Evolutionary conservation across 53 echinoderm and acorn worm genomes (phyloP), one percentile per base, ranked within the genome.

Genomic region (Temnopleurus reevesii): DNA sequence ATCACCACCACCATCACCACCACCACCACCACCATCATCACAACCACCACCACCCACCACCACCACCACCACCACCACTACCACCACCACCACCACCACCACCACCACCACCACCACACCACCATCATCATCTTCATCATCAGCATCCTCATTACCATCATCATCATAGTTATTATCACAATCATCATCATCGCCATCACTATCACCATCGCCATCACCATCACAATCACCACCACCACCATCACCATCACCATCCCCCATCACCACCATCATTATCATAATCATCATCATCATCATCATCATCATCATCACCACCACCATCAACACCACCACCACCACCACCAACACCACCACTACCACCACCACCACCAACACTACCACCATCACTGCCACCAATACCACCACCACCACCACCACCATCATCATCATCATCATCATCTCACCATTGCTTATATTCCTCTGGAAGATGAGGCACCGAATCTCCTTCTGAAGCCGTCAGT

Each of bases 401-500:
- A 38, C 21, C 6, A 19, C 0, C 15, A 21, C 45, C 49, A 79
- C 28, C 49, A 29, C n/a, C 21, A 38, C 21, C 6, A 19, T 2
- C 15, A 21, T 23, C 49, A 79, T 49, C 49, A 29, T n/a, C n/a
- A n/a, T n/a, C n/a, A n/a, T n/a, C n/a, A 2, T 5, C 76, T 93
- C 83, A 93, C 93, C 93, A 93, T 27, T 43, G 59, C 46, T 87
- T 90, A 41, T 90, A 86, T 63, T 82, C 93, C 49, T 93, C 90
- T 7, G 88, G 89, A 17, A 93, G 89, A 25, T 89, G 81, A 57
- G 93, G 93, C 25, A 80, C 77, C 2, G 90, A 81, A 12, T 91
- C 77, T 17, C 85, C 60, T 8, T 89, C 61, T 2, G 45, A n/a
- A 6, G 71, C 71, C 8, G 66, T 71, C 24, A 66, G 13, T 35